Evolutionary conservation across 2,888 invertebrate genomes (phyloP), one percentile per base, ranked within the genome.

Genomic region (Folsomia candida): DNA sequence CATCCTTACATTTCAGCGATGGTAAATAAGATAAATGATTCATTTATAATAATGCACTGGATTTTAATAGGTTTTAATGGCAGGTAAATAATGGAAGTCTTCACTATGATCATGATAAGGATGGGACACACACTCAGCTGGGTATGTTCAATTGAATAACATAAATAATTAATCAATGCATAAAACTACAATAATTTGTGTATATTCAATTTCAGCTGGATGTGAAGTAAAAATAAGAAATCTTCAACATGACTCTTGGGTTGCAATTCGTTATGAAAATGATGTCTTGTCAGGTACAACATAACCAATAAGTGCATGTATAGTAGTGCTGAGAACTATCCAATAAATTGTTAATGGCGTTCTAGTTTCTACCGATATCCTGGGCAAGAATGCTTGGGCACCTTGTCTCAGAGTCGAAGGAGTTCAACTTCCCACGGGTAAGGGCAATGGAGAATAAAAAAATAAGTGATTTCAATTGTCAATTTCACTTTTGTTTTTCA

Each of bases 1-100:
- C 98, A 99, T 86, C 99, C 99, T 0, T 99, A 94, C 84, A 90
- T 99, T 80, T 97, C 97, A 68, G 96, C 94, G 2, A 99, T 98
- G 97, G 88, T 79, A 74, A 51, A 59, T 57, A n/a, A n/a, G n/a
- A n/a, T n/a, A n/a, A n/a, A n/a, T n/a, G n/a, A n/a, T n/a, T n/a
- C n/a, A n/a, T n/a, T n/a, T n/a, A n/a, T n/a, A n/a, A n/a, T n/a
- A n/a, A n/a, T n/a, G n/a, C n/a, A n/a, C n/a, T n/a, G n/a, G n/a
- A 60, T 60, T 24, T 60, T 24, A 6, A 11, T 60, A 11, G 4
- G 6, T 26, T 60, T 11, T 60, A 26, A 6, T 26, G 22, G 57
- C 24, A 79, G 79, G 72, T 99, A 1, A 97, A 95, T 84, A 98
- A 99, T 84, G 99, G 99, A 20, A 87, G 91, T 1, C 86, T 94